Percentiles rank a stretch among this genome's conserved stretches.
Conservation (phyloP, 2,113 vertebrate genomes). For the Maccullochella peelii region DNA sequence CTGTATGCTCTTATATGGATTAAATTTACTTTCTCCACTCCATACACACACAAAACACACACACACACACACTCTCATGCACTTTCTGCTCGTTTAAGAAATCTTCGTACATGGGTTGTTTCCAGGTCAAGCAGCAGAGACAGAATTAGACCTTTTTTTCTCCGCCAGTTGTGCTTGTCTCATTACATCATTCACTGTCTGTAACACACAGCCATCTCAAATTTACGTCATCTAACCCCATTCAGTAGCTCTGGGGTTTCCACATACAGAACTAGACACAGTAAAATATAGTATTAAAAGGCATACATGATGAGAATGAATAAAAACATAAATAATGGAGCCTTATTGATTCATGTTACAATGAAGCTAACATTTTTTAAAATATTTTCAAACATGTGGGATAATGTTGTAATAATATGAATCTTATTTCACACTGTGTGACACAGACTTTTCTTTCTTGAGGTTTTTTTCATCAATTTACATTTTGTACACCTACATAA, state of each 20-base stretch:
- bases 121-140: slow-evolving; percentile 74
- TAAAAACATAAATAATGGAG: not conserved
- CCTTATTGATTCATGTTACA: not conserved
- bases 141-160: slow-evolving; percentile 66
- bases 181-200: slow-evolving; percentile 54
- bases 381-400: not conserved
- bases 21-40: not conserved
- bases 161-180: slow-evolving; percentile 65
- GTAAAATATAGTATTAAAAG: not conserved
- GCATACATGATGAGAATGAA: not conserved
- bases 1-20: not conserved
- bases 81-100: slow-evolving; percentile 54
- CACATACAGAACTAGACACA: not conserved
- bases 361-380: not conserved
- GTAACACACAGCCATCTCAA: slow-evolving; percentile 40
- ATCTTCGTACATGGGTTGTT: slow-evolving; percentile 55
- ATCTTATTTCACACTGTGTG: not conserved
- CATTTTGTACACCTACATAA: not conserved
- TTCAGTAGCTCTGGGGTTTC: not conserved
- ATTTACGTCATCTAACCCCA: slow-evolving; percentile 26
- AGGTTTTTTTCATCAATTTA: not conserved
- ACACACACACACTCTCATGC: not conserved
- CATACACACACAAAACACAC: not conserved
- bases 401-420: not conserved
- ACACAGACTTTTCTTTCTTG: not conserved